These are phyloP conservation scores for Furnarius figulus DNA, from an alignment of 2,113 vertebrate genomes.

Conservation along the genomic window DNA sequence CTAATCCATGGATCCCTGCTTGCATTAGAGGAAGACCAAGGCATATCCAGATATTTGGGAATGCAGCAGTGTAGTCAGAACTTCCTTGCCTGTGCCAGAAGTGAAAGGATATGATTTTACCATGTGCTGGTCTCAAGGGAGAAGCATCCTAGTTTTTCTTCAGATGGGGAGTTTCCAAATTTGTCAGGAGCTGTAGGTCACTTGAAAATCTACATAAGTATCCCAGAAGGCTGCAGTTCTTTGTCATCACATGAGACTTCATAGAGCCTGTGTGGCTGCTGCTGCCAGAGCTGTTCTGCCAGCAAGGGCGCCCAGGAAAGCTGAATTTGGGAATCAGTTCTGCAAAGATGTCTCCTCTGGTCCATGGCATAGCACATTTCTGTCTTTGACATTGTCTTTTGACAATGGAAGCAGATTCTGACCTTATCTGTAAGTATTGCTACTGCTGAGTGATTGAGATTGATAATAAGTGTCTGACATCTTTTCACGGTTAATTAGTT, in stretches of 20 bases:
- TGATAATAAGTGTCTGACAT: conserved; percentile 11
- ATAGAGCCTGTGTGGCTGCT: background rate
- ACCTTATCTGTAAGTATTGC: conserved; percentile 13
- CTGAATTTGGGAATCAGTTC: background rate
- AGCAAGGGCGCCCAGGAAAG: background rate
- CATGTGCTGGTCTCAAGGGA: background rate
- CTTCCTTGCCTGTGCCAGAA: background rate
- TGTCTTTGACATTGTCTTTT: background rate
- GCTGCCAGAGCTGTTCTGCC: background rate
- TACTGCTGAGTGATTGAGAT: conserved; percentile 19
- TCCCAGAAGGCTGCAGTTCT: background rate
- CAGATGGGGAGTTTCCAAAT: background rate
- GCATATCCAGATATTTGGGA: background rate
- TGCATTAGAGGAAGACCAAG: background rate
- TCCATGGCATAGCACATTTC: background rate
- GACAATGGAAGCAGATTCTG: background rate
- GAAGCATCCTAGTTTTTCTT: background rate
- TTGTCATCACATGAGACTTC: background rate
- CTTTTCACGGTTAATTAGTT: conserved; percentile 47
- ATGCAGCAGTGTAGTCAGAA: background rate
- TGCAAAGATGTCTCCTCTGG: background rate
- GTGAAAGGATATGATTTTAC: background rate
- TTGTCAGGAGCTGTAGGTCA: background rate
- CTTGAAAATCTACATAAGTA: background rate
- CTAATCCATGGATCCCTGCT: background rate